Conservation (phyloP, 2,113 vertebrate genomes). For the Rhabdomys dilectus region DNA sequence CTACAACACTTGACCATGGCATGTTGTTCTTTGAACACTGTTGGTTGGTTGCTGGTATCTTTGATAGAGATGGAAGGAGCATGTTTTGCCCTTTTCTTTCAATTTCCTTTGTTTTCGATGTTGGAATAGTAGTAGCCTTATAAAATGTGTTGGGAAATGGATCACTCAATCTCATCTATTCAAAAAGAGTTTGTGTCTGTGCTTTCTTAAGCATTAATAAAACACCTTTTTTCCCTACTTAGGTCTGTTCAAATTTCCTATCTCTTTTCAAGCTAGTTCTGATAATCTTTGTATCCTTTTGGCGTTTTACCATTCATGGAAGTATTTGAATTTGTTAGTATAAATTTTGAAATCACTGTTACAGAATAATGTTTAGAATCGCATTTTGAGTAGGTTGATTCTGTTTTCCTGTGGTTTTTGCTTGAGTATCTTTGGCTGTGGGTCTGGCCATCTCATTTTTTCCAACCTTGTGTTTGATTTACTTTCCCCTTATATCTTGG, state of each 20-base stretch:
- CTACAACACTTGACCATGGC: neutral
- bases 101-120: neutral
- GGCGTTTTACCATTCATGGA: neutral
- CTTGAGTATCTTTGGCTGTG: neutral
- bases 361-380: neutral
- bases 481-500: constrained; percentile 30
- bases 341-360: constrained; percentile 31
- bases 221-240: neutral
- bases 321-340: neutral
- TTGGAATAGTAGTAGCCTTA: neutral
- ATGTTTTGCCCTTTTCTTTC: neutral
- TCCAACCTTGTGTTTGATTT: neutral
- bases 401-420: neutral
- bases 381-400: neutral
- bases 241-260: neutral
- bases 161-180: neutral
- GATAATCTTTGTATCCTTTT: neutral
- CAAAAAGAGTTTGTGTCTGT: neutral
- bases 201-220: neutral
- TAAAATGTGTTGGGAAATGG: neutral
- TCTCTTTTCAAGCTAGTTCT: constrained; percentile 23
- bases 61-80: neutral
- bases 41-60: neutral
- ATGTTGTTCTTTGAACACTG: neutral
- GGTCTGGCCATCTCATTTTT: neutral